Evolutionary conservation across 2,888 invertebrate species (phyloP).

Genomic region (Cyrtodaria siliqua): DNA sequence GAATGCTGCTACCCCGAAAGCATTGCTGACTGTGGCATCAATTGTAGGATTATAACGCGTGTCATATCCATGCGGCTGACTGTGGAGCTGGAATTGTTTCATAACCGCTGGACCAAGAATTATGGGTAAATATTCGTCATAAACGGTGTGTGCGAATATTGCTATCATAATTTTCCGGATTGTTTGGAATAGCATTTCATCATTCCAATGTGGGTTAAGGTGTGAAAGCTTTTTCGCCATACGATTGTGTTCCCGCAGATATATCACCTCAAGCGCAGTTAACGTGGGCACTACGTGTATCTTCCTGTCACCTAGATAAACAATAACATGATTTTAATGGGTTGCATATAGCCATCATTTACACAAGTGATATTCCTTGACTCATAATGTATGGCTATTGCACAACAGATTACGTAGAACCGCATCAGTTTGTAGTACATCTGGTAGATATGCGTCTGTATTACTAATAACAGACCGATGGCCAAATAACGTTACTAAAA

Average conservation of each 20-base stretch:
- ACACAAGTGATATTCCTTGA: no score
- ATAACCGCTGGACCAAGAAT: constrained; percentile 11
- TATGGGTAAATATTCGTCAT: constrained; percentile 90
- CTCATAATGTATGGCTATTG: no score
- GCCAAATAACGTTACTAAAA: no score
- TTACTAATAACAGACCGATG: no score
- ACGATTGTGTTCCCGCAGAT: constrained; percentile 94
- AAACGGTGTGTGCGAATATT: constrained; percentile 88
- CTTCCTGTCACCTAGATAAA: constrained; percentile 90
- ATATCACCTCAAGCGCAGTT: constrained; percentile 94
- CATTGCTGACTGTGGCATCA: constrained; percentile 92
- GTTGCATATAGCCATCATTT: no score
- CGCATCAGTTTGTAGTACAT: no score
- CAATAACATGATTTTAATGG: no score
- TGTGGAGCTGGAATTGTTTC: constrained; percentile 86
- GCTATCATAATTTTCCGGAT: constrained; percentile 91
- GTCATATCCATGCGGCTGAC: constrained; percentile 91
- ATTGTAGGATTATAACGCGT: constrained; percentile 92
- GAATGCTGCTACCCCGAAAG: constrained; percentile 98
- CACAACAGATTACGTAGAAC: no score
- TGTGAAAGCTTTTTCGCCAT: constrained; percentile 89
- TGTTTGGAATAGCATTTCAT: constrained; percentile 88
- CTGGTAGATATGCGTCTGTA: no score
- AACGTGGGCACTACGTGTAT: constrained; percentile 95
- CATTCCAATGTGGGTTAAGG: constrained; percentile 92